Conservation (phyloP, 2,113 vertebrate species). For the Podarcis raffonei region DNA sequence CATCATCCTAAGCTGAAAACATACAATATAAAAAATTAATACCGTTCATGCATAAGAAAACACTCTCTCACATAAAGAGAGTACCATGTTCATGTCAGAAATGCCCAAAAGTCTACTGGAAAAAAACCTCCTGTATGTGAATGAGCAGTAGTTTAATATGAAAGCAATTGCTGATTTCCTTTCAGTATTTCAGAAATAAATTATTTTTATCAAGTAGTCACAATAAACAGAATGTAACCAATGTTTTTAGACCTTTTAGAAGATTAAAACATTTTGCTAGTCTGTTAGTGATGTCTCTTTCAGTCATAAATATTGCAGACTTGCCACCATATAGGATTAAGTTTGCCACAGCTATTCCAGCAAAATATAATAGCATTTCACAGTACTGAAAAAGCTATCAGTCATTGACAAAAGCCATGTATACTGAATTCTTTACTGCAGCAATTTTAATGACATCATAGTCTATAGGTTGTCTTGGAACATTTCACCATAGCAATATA, state of each 20-base stretch:
- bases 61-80: conserved; percentile 32
- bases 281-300: neutral
- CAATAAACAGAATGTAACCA: neutral
- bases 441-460: neutral
- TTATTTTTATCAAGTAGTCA: neutral
- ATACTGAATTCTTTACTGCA: neutral
- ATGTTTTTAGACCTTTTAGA: neutral
- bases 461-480: neutral
- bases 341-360: neutral
- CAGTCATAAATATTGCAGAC: neutral
- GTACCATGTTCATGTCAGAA: conserved; percentile 35
- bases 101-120: conserved; percentile 27
- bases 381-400: neutral
- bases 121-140: neutral
- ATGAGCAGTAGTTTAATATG: neutral
- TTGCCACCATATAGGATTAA: neutral
- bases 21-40: conserved; percentile 62
- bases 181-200: neutral
- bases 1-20: conserved; percentile 73
- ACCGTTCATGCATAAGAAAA: conserved; percentile 39
- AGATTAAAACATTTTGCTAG: neutral
- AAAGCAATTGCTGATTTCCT: neutral
- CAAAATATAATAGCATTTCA: conserved; percentile 2
- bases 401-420: neutral
- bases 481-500: neutral